Evolutionary conservation across 2,888 invertebrate genomes (phyloP).

Genomic region (Rambutsinella grinnellia): DNA sequence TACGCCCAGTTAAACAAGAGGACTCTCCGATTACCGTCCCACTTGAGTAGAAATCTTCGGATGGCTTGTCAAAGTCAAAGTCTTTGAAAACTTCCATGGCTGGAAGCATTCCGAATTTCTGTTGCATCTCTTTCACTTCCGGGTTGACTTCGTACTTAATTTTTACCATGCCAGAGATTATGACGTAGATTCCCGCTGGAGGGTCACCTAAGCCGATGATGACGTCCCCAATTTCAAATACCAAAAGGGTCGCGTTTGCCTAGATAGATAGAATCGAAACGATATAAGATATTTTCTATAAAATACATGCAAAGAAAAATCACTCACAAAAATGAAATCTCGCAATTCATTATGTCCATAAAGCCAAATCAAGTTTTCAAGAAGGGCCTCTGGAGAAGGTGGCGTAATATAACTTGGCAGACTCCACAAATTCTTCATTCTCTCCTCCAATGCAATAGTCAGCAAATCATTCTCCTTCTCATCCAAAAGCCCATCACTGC

Average conservation of each 20-base stretch:
- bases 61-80: conserved; percentile 71
- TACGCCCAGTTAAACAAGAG: conserved; percentile 74
- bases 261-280: too few species aligned
- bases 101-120: conserved; percentile 72
- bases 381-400: conserved; percentile 68
- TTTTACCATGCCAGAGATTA: conserved; percentile 70
- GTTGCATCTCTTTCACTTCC: conserved; percentile 69
- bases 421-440: conserved; percentile 70
- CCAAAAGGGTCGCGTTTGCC: conserved; percentile 68
- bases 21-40: conserved; percentile 77
- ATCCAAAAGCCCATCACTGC: conserved; percentile 75
- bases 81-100: conserved; percentile 73
- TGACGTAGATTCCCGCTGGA: conserved; percentile 70
- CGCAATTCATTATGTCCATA: conserved; percentile 20
- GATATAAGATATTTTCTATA: neutral
- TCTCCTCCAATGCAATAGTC: conserved; percentile 73
- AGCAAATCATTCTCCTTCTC: conserved; percentile 74
- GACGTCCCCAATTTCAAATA: conserved; percentile 68
- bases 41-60: conserved; percentile 74
- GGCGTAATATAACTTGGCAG: conserved; percentile 61
- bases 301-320: too few species aligned
- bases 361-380: conserved; percentile 64
- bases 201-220: conserved; percentile 68
- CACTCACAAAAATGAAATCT: conserved; percentile 29
- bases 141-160: conserved; percentile 68